phyloP scores from a whole-genome alignment of 2,113 vertebrate genomes.

The Neolamprologus falcicula region DNA sequence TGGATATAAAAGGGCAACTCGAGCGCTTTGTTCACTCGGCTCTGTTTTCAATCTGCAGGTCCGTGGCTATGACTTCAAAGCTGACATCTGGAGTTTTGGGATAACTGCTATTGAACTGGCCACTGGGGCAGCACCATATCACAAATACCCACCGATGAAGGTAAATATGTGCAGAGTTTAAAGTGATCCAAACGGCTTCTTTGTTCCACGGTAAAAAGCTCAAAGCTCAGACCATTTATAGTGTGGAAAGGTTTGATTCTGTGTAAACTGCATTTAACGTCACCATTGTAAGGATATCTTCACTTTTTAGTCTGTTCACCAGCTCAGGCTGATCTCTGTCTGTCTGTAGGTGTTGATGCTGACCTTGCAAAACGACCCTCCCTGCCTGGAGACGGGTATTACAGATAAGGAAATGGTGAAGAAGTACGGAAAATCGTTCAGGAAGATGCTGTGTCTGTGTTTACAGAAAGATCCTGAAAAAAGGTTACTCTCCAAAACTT shows the following conservation, averaged over 20 bases:
- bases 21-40: not conserved
- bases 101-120: constrained; percentile 97
- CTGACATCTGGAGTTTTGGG: constrained; percentile 99
- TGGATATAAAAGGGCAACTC: not conserved
- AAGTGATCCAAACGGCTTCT: not conserved
- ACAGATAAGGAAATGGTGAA: constrained; percentile 97
- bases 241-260: not conserved
- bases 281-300: not conserved
- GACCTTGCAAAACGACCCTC: constrained; percentile 96
- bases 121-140: constrained; percentile 94
- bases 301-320: not conserved
- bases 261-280: not conserved
- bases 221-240: not conserved
- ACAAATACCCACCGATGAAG: constrained; percentile 99
- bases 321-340: not conserved
- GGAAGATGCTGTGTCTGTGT: constrained; percentile 96
- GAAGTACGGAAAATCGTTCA: constrained; percentile 97
- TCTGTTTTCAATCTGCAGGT: constrained; percentile 71
- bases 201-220: not conserved
- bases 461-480: constrained; percentile 98
- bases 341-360: constrained; percentile 92
- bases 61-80: constrained; percentile 97
- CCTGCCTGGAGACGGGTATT: constrained; percentile 93
- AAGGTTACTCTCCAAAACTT: constrained; percentile 62
- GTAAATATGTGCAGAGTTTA: constrained; percentile 43